Evolutionary conservation across 2,113 vertebrate species (phyloP).

Genomic region (Channa maculata): DNA sequence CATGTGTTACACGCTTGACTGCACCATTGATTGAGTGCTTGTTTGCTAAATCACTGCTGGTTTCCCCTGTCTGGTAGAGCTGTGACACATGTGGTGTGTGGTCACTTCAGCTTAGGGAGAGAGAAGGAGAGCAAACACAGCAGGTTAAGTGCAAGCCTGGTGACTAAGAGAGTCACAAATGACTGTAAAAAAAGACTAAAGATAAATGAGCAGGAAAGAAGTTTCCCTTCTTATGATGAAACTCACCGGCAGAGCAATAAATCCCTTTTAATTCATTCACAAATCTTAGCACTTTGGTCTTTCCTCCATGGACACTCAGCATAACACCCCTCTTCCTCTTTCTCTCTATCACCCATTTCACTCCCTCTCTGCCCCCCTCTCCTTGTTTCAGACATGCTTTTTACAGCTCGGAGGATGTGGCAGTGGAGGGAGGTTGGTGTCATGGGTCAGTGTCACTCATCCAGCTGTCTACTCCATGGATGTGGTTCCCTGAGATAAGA

Average conservation of each 20-base stretch:
- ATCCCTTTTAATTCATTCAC: constrained; percentile 43
- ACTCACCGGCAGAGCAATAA: constrained; percentile 19
- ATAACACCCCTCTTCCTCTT: constrained; percentile 66
- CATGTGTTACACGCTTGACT: constrained; percentile 89
- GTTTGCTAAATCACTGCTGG: constrained; percentile 93
- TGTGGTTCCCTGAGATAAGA: constrained; percentile 39
- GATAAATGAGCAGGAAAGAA: constrained; percentile 1
- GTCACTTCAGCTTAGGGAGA: constrained; percentile 71
- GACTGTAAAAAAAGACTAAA: not conserved
- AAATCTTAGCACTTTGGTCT: constrained; percentile 64
- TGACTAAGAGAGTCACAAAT: constrained; percentile 39
- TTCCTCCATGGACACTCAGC: constrained; percentile 69
- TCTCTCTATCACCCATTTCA: constrained; percentile 47
- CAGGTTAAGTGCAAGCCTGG: constrained; percentile 1
- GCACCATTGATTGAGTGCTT: constrained; percentile 91
- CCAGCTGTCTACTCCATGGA: constrained; percentile 46
- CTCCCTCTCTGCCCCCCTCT: constrained; percentile 47
- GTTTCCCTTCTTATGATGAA: constrained; percentile 25
- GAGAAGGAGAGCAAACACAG: constrained; percentile 17
- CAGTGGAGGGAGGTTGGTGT: constrained; percentile 73
- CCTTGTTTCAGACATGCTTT: constrained; percentile 79
- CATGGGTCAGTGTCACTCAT: constrained; percentile 79
- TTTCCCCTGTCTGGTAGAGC: constrained; percentile 81
- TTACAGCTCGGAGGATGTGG: constrained; percentile 80
- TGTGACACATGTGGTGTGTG: constrained; percentile 83